Evolutionary conservation across 2,797 vertebrate genomes (phyloP).

Genomic region (Brotula barbata): DNA sequence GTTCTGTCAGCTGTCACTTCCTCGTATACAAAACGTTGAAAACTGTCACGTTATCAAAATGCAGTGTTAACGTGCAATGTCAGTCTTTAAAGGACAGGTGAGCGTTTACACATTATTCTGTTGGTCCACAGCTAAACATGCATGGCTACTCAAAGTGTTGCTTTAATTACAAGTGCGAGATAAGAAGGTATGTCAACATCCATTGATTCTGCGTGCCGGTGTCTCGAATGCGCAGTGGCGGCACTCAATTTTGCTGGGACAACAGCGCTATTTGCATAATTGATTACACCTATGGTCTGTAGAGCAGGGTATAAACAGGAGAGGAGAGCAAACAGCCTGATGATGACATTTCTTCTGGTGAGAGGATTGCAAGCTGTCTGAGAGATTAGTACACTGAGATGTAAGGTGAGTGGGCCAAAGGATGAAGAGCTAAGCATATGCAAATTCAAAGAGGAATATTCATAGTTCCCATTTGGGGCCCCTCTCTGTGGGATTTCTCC

Average conservation of each 20-base stretch:
- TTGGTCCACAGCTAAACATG: conserved; percentile 47
- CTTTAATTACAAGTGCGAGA: conserved; percentile 57
- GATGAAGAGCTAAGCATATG: conserved; percentile 70
- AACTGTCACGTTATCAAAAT: too few species aligned
- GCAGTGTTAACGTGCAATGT: too few species aligned
- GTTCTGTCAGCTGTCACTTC: too few species aligned
- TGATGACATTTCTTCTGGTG: conserved; percentile 51
- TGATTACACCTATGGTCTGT: conserved; percentile 68
- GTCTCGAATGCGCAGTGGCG: conserved; percentile 17
- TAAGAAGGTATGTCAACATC: conserved; percentile 63
- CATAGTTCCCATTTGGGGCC: conserved; percentile 59
- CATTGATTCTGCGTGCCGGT: conserved; percentile 21
- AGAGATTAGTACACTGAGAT: conserved; percentile 59
- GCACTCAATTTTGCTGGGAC: conserved; percentile 63
- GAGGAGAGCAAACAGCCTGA: conserved; percentile 53
- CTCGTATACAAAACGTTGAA: background rate
- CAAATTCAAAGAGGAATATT: conserved; percentile 77
- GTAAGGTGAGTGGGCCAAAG: conserved; percentile 64
- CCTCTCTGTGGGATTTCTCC: conserved; percentile 64
- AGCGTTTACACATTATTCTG: conserved; percentile 10
- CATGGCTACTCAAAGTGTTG: conserved; percentile 28
- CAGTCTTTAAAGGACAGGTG: conserved; percentile 15
- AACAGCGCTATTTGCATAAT: conserved; percentile 75
- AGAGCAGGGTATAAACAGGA: conserved; percentile 52
- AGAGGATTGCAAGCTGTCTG: conserved; percentile 44